These are phyloP conservation scores for Campoplex capitator DNA, from an alignment of 2,888 invertebrate species.

Conservation along the genomic window DNA sequence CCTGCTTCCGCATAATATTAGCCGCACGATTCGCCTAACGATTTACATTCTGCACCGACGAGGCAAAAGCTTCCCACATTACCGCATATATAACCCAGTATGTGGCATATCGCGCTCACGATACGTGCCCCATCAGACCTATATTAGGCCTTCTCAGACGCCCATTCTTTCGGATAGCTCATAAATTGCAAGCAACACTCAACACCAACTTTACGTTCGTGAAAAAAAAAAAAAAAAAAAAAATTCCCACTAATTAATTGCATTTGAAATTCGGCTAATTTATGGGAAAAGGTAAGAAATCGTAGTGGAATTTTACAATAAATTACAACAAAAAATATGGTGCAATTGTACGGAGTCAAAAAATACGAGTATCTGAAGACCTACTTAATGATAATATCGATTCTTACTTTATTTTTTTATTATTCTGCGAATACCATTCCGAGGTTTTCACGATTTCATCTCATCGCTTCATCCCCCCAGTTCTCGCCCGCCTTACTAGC, in stretches of 20 bases:
- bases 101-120: slow-evolving; percentile 60
- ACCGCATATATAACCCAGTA: slow-evolving; percentile 35
- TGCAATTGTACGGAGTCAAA: neutral
- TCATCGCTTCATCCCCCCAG: too few relatives aligned
- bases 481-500: neutral
- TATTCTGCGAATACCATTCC: neutral
- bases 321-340: neutral
- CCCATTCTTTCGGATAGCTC: slow-evolving; percentile 32
- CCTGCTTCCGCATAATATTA: slow-evolving; percentile 78
- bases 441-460: too few relatives aligned
- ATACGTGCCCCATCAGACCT: slow-evolving; percentile 52
- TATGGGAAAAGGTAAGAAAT: neutral
- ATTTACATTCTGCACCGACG: slow-evolving; percentile 74
- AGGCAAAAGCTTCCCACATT: slow-evolving; percentile 62
- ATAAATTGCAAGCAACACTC: slow-evolving; percentile 36
- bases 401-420: neutral
- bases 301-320: neutral
- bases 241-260: slow-evolving; percentile 9
- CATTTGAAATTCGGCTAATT: neutral
- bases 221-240: slow-evolving; percentile 6
- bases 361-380: neutral
- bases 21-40: slow-evolving; percentile 74
- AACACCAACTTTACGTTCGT: slow-evolving; percentile 7
- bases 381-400: neutral
- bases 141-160: slow-evolving; percentile 41